phyloP scores from a whole-genome alignment of 2,113 vertebrate species.

The Malaclemys terrapin region DNA sequence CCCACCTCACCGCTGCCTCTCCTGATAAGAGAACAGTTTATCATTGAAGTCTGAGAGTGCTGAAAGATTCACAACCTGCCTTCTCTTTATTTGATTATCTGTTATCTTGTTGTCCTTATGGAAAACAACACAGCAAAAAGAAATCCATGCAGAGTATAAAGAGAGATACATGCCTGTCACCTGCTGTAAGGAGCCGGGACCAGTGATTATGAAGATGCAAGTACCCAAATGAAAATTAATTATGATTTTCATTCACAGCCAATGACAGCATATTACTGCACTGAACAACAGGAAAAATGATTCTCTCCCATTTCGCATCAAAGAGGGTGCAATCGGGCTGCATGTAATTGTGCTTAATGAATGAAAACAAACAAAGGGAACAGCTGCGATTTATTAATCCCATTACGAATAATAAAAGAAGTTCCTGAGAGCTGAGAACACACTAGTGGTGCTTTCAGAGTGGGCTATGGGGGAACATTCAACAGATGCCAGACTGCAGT shows the following conservation, averaged over 20 bases:
- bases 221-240: slow-evolving; percentile 79
- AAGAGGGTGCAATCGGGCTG: slow-evolving; percentile 78
- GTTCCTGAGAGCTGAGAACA: slow-evolving; percentile 77
- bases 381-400: slow-evolving; percentile 85
- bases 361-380: slow-evolving; percentile 82
- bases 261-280: slow-evolving; percentile 76
- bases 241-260: slow-evolving; percentile 78
- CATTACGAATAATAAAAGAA: slow-evolving; percentile 79
- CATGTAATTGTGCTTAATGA: slow-evolving; percentile 84
- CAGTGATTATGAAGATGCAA: slow-evolving; percentile 75
- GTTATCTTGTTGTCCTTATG: background rate
- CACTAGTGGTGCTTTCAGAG: slow-evolving; percentile 55
- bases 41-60: background rate
- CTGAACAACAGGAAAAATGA: slow-evolving; percentile 79
- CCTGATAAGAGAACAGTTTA: background rate
- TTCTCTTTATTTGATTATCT: background rate
- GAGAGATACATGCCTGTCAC: slow-evolving; percentile 60
- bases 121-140: slow-evolving; percentile 7
- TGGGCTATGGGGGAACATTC: slow-evolving; percentile 24
- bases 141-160: background rate
- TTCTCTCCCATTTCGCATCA: slow-evolving; percentile 77
- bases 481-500: slow-evolving; percentile 51
- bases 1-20: background rate
- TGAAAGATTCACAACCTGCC: slow-evolving; percentile 6
- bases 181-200: slow-evolving; percentile 70